Conservation (phyloP, 2,888 invertebrate species). For the Drosophila mercatorum region DNA sequence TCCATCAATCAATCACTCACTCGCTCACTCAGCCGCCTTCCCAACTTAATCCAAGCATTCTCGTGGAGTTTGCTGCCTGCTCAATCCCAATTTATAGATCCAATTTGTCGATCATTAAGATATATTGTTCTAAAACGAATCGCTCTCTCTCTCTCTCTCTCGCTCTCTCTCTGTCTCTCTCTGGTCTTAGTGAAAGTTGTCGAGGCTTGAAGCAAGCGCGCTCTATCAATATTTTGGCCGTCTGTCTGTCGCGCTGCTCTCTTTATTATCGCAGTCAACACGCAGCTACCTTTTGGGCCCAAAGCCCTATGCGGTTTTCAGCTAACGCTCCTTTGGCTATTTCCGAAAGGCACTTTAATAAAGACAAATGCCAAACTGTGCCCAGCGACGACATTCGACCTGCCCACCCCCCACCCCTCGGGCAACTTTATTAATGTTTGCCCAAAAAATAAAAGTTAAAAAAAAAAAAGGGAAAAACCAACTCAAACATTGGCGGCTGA, state of each 20-base stretch:
- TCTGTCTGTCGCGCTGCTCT: conserved; percentile 19
- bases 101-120: not conserved
- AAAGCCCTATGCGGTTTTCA: conserved; percentile 21
- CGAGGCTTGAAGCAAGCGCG: not conserved
- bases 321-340: conserved; percentile 10
- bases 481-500: conserved; percentile 45
- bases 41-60: not conserved
- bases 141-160: not conserved
- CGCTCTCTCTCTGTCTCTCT: too few relatives aligned
- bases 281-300: conserved; percentile 24
- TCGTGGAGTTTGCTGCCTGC: not conserved
- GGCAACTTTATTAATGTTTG: conserved; percentile 66
- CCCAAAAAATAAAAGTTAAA: conserved; percentile 33
- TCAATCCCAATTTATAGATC: not conserved
- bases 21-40: not conserved
- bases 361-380: conserved; percentile 63
- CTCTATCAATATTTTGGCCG: conserved; percentile 23
- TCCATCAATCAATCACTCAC: not conserved
- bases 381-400: conserved; percentile 46
- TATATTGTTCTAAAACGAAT: not conserved
- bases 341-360: conserved; percentile 42
- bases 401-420: not conserved
- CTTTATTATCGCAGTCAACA: conserved; percentile 33
- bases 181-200: not conserved
- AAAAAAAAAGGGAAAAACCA: conserved; percentile 18